Evolutionary conservation across 2,113 vertebrate genomes (phyloP), one percentile per base, ranked within the genome.

Genomic region (Regulus satrapa): DNA sequence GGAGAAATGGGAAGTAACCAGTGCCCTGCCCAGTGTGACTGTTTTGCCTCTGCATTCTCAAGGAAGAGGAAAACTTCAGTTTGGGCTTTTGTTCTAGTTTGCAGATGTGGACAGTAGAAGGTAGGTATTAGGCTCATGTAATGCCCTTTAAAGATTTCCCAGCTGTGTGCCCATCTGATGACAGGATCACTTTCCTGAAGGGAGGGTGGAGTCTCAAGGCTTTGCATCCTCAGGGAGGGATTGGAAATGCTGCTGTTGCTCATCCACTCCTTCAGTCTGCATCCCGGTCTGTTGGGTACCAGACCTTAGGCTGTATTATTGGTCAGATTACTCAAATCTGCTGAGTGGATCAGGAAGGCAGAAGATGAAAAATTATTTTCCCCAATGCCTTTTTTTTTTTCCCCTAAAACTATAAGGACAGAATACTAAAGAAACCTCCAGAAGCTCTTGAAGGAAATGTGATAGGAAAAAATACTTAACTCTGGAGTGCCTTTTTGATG

Each of bases 381-480:
- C 67, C n/a, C 15, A 46, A 7, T 77, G 51, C 18, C 4, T 13
- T 46, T 58, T 77, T 51, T 89, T 85, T 12, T 15, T 58, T 14
- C 15, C 18, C 4, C 43, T 79, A 10, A 59, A 67, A 43, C 19
- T 40, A 8, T 52, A 68, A 90, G 58, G 46, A 38, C 18, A 75
- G 17, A 52, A 38, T 59, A 20, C 18, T 71, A 16, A 43, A 67
- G 74, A 96, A 93, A 56, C 5, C 10, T 67, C 8, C 40, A 66
- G 91, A 86, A 83, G 17, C 14, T 85, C 67, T 85, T 95, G 74
- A 84, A 94, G 95, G 92, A 95, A 95, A 62, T 63, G 20, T 84
- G 81, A 45, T 2, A 3, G n/a, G 41, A 28, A 71, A 73, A 84
- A 84, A 55, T 64, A 76, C 67, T 26, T 45, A 31, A 38, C 66